Base-by-base conservation (phyloP, 2,113 vertebrate species). In the Aepyceros melampus region DNA sequence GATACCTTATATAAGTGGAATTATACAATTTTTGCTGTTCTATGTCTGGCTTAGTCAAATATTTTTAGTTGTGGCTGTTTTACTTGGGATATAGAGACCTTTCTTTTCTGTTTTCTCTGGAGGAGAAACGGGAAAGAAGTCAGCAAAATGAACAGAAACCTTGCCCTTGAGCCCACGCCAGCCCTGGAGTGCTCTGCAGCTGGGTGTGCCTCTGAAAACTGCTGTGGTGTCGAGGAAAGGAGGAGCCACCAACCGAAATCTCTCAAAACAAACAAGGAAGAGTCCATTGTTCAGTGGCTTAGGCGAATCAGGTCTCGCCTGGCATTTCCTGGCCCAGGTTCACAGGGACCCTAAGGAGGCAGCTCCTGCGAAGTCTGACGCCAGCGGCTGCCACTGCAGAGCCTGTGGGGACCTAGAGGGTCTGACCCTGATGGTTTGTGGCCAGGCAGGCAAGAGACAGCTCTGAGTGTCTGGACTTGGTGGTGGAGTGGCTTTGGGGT, bases 181-280 rank as follows among this genome's bases (percentile, higher is more conserved):
- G 4, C 31, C 14, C 40, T 29, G 23, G 62, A 13, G 27, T 27
- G 17, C 74, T 53, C 53, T 64, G 51, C 0, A 3, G 10, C 58
- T 23, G 84, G 83, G 40, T 5, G 74, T 58, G 84, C 51, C 67
- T 62, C 91, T 85, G 93, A 45, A 85, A 19, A 49, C 15, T 3
- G 31, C 71, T n/a, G 33, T 0, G 3, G 33, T 12, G 0, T 67
- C 31, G 17, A 14, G 87, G 67, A 79, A 86, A 91, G 94, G 53
- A 56, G 36, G 58, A 56, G 64, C 45, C 36, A 2, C 29, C 0
- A 31, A 23, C 47, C 62, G 51, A 1, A 1, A 1, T 29, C 33
- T 86, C 93, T 67, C 51, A 43, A 79, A 95, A 94, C 78, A 97
- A 82, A 95, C 91, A 62, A 55, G 76, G 90, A 76, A 33, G 81